Evolutionary conservation across 1,140 invertebrate species (phyloP), one percentile per base, ranked within the genome.

Genomic region (Tetragonula clypearis): DNA sequence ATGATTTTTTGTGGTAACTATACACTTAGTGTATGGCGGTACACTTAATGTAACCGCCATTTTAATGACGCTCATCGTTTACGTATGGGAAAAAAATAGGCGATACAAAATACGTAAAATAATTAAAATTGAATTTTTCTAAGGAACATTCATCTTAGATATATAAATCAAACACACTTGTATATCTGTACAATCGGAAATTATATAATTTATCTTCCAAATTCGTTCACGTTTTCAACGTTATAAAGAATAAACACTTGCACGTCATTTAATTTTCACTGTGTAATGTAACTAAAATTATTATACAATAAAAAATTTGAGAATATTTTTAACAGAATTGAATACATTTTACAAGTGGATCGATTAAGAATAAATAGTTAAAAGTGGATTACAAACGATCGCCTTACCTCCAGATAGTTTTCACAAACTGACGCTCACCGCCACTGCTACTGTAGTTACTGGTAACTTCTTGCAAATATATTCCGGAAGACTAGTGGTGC

Each of bases 1-100:
- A 87, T 65, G 76, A 87, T 87, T 81, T 87, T 49, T 78, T 69
- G 19, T 65, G 35, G 21, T 68, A 66, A 71, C 71, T 49, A 17
- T 81, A 72, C 68, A 77, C 69, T 77, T 35, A 35, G 35, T 3
- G 35, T 35, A 35, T 35, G 35, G 35, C 35, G 35, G 35, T 81
- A 72, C 68, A 77, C 69, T 77, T 87, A 90, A 87, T 69, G 80
- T 74, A 80, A 69, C 72, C 86, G 88, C 89, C 86, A 89, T 69
- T 81, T 79, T 76, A 68, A n/a, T 19, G 60, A 85, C 68, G 68
- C 75, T 77, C 17, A 35, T 35, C 41, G n/a, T 41, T 77, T 53
- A 23, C 62, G 55, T 17, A 19, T 26, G 26, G 26, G 56, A 77
- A 68, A 60, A 60, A 35, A 35, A 35, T 8, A n/a, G n/a, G 23